Conservation (phyloP, 1,140 invertebrate species). For the Harpegnathos saltator region DNA sequence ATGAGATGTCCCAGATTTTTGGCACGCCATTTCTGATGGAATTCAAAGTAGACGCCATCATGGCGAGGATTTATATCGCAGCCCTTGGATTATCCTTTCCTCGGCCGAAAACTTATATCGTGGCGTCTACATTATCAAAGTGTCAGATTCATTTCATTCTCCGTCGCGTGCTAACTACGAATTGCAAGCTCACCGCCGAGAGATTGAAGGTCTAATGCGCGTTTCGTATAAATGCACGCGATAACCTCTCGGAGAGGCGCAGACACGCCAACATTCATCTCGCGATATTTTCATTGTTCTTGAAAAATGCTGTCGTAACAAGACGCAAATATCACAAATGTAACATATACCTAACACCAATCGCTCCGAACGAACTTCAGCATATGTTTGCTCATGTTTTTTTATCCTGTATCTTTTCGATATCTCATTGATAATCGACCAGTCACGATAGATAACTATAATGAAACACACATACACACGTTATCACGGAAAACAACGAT, state of each 20-base stretch:
- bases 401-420: no score
- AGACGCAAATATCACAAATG: background rate
- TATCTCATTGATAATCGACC: no score
- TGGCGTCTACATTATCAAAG: constrained; percentile 48
- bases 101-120: constrained; percentile 23
- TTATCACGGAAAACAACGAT: no score
- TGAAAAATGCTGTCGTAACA: background rate
- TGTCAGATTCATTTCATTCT: constrained; percentile 48
- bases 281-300: constrained; percentile 33
- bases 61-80: constrained; percentile 27
- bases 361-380: no score
- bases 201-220: constrained; percentile 46
- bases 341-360: no score
- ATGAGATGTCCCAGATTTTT: constrained; percentile 35
- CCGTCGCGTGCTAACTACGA: constrained; percentile 49
- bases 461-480: no score
- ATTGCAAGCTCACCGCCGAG: background rate
- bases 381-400: no score
- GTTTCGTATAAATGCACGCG: constrained; percentile 37
- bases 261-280: constrained; percentile 1
- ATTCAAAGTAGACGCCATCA: constrained; percentile 15
- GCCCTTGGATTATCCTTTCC: constrained; percentile 8
- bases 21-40: constrained; percentile 47
- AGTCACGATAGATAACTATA: no score
- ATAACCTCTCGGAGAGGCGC: constrained; percentile 28